Base-by-base conservation (phyloP, 1,140 invertebrate species). In the Hyphantria cunea region DNA sequence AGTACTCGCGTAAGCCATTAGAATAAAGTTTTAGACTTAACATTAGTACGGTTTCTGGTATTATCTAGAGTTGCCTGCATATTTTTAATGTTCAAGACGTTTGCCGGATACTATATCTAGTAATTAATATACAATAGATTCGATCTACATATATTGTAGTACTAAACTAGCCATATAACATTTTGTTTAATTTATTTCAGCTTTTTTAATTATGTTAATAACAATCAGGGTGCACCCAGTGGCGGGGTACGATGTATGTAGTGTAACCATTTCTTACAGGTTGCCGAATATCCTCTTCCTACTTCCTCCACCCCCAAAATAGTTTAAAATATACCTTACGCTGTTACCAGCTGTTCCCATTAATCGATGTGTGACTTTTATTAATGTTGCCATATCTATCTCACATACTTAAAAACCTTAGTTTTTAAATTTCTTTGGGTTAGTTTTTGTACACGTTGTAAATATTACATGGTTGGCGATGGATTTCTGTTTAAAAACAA, bases 241-340 rank as follows among this genome's bases (percentile, higher is more conserved):
- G 51, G 51, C 42, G 39, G 14, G 58, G 66, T 64, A 50, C 15
- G 48, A 64, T 59, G 58, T 64, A 70, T n/a, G 9, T 44, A 50
- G 5, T 25, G 17, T 25, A 25, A 25, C 17, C 13, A 48, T 53
- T 66, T 56, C 33, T 71, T 64, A 61, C 72, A 74, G 72, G 66
- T 74, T 62, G 68, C 66, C 68, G 68, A 70, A 47, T 41, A 47
- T 68, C 59, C 64, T 52, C 42, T 9, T 60, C 53, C 65, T 5
- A 14, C 25, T 37, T 65, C 51, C 61, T 52, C 31, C 45, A 25
- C 32, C 9, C 15, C 55, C 11, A 11, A 14, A 53, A 41, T 55
- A 39, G 45, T 4, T 60, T 55, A 60, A 52, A 33, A 25, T 9
- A 25, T 25, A 17, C 25, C 12, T 62, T 53, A 17, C 45, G 34